Percentiles rank a stretch among this genome's conserved stretches.
Conservation (phyloP, 2,888 invertebrate species). For the Urechis unicinctus region DNA sequence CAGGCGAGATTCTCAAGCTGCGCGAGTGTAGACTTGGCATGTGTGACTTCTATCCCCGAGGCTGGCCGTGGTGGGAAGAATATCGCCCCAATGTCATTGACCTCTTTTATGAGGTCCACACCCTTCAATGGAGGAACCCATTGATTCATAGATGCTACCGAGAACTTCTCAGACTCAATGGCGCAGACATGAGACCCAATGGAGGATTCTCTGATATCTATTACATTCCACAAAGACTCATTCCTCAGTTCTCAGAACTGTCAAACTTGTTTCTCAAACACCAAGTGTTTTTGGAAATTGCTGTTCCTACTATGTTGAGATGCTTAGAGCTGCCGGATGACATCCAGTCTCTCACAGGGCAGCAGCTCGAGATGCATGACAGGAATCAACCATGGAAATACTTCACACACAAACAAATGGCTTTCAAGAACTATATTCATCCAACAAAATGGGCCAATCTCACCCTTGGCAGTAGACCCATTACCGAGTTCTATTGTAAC, state of each 20-base stretch:
- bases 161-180: constrained; percentile 12
- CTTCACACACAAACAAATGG: constrained; percentile 12
- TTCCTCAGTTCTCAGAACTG: constrained; percentile 12
- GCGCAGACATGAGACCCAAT: constrained; percentile 10
- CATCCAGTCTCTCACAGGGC: constrained; percentile 9
- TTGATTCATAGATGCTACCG: constrained; percentile 10
- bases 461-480: neutral
- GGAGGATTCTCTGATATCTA: constrained; percentile 22
- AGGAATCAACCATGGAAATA: constrained; percentile 17
- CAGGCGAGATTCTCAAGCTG: constrained; percentile 14
- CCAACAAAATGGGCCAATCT: constrained; percentile 20
- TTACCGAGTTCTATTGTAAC: constrained; percentile 11
- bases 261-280: constrained; percentile 14
- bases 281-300: constrained; percentile 21
- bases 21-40: constrained; percentile 19
- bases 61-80: constrained; percentile 21
- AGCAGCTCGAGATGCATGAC: constrained; percentile 8
- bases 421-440: constrained; percentile 15
- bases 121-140: neutral
- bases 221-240: constrained; percentile 17
- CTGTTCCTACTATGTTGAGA: constrained; percentile 17
- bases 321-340: constrained; percentile 13
- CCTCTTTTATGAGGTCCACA: neutral
- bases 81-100: constrained; percentile 6
- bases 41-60: constrained; percentile 19